Evolutionary conservation across 2,888 invertebrate species (phyloP), one percentile per base, ranked within the genome.

Genomic region (Pammene fasciana): DNA sequence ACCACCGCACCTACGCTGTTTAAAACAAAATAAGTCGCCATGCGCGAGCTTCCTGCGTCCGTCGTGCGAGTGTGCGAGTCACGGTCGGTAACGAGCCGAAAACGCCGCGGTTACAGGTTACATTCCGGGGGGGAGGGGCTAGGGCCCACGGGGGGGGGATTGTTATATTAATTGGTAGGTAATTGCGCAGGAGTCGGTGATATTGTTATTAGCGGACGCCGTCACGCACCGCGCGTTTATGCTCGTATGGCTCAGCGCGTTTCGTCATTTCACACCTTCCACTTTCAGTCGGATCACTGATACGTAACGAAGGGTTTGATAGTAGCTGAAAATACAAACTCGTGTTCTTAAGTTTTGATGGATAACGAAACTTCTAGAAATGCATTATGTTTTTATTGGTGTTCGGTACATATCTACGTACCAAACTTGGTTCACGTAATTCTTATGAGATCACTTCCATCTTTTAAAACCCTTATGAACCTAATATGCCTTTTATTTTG

Each of bases 91-190:
- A 70, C 70, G 65, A 70, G 54, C 59, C 68, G 45, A 18, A 59
- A 60, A 36, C 43, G 46, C 48, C 14, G 10, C 59, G 26, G 16
- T n/a, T 38, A 41, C 16, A 14, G 38, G 45, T 34, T 36, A 62
- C 62, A 62, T 54, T 57, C 68, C 48, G 7, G 50, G 34, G 68
- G 78, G 76, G 76, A 79, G 74, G 34, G 54, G n/a, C n/a, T n/a
- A n/a, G 54, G 34, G 34, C 34, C 54, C 7, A 77, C 76, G 79
- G 78, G 74, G 68, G 16, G 52, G 74, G 73, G 68, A 68, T 65
- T 52, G 71, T 68, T 75, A 72, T 78, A 81, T 85, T 86, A 86
- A 86, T 87, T 83, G 86, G 82, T 78, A 76, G 80, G 82, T 84
- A 86, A 85, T 82, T 76, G 83, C 75, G 78, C 78, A 65, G 60